Base-by-base conservation (phyloP, 2,797 vertebrate species). In the Forpus xanthops region DNA sequence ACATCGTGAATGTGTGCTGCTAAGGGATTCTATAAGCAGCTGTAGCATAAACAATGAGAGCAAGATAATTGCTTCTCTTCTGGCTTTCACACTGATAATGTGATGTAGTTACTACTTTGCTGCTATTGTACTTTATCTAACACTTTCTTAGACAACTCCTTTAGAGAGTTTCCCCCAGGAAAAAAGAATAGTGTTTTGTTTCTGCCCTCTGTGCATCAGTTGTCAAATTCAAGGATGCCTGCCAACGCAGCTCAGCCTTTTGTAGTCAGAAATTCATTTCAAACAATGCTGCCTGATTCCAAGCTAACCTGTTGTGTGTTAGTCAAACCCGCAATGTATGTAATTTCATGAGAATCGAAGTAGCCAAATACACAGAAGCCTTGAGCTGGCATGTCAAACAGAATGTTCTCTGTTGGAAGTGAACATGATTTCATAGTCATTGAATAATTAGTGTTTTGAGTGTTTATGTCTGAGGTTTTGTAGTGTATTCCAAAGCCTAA, bases 361-460 rank as follows among this genome's bases (percentile, higher is more conserved):
- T 18, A 90, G 85, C 79, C 90, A 85, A 94, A 91, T 55, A 64
- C 49, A 62, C 49, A 82, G 93, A 94, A 96, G 88, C 91, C 91
- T 95, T 92, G 96, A 95, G 86, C 86, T 85, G 85, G 68, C 72
- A 23, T 7, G 81, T 95, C 90, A 96, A 85, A 90, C 71, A 85
- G 56, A 88, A 74, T 52, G 18, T 66, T 93, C 94, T 88, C 45
- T 75, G 31, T 89, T 94, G 76, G 52, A 85, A 47, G 24, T 67
- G 73, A 94, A 20, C 30, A 49, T 52, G 77, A 74, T 71, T 89
- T 94, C 71, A 23, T 5, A 28, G 58, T 56, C 80, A 86, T 73
- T 88, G 87, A 96, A 92, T 95, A 95, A 92, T 92, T 94, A 61
- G 52, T 85, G 20, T 77, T 92, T 96, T 85, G 71, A 90, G 76